phyloP scores from a whole-genome alignment of 1,140 invertebrate species.

The Drosophila ercepeae region DNA sequence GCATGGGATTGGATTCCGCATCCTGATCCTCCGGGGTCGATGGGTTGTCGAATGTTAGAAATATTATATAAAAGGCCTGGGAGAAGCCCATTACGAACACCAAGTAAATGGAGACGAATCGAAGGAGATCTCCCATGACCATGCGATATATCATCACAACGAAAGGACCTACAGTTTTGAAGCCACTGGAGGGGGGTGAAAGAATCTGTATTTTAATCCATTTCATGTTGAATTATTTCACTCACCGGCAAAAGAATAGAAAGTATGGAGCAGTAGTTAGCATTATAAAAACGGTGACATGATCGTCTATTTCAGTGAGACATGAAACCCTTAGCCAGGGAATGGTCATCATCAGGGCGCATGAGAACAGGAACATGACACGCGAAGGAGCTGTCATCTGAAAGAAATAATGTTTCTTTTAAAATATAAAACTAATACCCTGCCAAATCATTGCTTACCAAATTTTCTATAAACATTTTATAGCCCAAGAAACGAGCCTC shows the following conservation, averaged over 20 bases:
- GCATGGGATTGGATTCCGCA: constrained; percentile 92
- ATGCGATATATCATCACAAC: constrained; percentile 99
- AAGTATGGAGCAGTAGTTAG: constrained; percentile 98
- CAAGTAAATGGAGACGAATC: constrained; percentile 98
- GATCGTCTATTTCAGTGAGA: constrained; percentile 93
- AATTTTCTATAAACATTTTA: constrained; percentile 96
- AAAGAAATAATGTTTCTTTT: neutral
- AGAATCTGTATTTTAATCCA: neutral
- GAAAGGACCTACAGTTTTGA: constrained; percentile 99
- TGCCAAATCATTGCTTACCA: constrained; percentile 85
- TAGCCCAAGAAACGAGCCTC: constrained; percentile 93
- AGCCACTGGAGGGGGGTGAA: constrained; percentile 88
- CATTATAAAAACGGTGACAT: constrained; percentile 96
- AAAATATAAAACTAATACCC: neutral
- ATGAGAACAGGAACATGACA: constrained; percentile 97
- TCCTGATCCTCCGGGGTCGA: constrained; percentile 88
- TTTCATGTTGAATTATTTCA: neutral
- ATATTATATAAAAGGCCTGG: constrained; percentile 97
- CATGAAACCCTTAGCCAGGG: constrained; percentile 94
- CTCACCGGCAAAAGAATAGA: constrained; percentile 97
- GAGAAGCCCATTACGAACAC: constrained; percentile 99
- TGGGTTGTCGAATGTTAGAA: constrained; percentile 93
- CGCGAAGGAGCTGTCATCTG: constrained; percentile 93
- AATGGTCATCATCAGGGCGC: constrained; percentile 92
- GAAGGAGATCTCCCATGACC: constrained; percentile 96